Evolutionary conservation across 2,113 vertebrate genomes (phyloP).

Genomic region (Pterocles burchelli): DNA sequence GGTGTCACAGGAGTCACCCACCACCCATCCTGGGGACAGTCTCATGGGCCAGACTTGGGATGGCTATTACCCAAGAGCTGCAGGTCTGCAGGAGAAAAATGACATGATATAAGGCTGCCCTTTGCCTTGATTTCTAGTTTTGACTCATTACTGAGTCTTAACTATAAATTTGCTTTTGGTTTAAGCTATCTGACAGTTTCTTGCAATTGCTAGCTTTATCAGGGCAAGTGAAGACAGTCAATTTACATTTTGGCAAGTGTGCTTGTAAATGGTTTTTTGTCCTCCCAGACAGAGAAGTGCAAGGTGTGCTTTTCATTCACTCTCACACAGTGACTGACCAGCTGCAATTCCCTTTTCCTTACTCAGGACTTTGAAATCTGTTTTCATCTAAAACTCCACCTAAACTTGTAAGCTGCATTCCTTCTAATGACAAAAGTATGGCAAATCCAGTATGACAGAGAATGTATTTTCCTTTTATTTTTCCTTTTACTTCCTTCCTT

Average conservation of each 20-base stretch:
- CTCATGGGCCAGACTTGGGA: not conserved
- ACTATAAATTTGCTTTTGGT: not conserved
- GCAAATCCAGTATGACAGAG: not conserved
- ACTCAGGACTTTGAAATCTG: not conserved
- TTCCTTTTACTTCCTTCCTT: no score
- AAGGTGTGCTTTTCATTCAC: slow-evolving; percentile 34
- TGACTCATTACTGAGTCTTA: not conserved
- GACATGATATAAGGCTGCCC: not conserved
- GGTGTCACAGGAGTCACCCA: not conserved
- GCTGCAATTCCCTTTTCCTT: slow-evolving; percentile 30
- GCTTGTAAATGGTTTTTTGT: not conserved
- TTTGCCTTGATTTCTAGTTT: slow-evolving; percentile 2
- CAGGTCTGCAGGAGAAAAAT: not conserved
- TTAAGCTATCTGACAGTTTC: not conserved
- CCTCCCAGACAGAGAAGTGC: not conserved
- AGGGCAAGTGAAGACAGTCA: not conserved
- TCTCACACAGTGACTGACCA: slow-evolving; percentile 35
- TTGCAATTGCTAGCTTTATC: not conserved
- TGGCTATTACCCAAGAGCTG: not conserved
- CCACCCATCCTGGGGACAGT: not conserved
- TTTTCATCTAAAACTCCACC: not conserved
- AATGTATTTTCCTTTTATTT: not conserved
- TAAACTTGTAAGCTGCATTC: not conserved
- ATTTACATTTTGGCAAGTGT: not conserved
- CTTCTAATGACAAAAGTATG: not conserved